Conservation (phyloP, 1,140 invertebrate genomes). For the Phenacoccus solenopsis region DNA sequence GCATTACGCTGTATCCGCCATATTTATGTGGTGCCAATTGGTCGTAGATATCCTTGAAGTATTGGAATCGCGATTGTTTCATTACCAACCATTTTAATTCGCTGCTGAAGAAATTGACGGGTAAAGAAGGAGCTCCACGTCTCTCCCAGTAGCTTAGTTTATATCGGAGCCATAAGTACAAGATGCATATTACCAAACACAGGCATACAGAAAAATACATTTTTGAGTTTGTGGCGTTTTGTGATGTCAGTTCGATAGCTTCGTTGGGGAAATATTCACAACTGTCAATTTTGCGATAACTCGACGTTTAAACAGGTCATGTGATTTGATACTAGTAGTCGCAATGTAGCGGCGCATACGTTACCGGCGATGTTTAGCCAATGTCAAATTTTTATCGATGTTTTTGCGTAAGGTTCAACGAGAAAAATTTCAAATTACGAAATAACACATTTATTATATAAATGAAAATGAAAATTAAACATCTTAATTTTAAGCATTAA, state of each 20-base stretch:
- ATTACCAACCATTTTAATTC: background rate
- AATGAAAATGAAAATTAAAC: no score
- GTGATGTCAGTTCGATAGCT: background rate
- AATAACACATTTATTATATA: no score
- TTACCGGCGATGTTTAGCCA: no score
- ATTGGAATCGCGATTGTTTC: background rate
- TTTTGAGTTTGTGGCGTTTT: background rate
- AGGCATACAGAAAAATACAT: background rate
- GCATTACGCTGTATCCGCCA: conserved; percentile 20
- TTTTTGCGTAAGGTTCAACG: no score
- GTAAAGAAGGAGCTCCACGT: background rate
- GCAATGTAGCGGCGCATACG: no score
- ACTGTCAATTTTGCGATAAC: no score
- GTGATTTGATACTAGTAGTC: no score
- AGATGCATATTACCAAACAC: background rate
- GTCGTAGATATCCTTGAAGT: conserved; percentile 20
- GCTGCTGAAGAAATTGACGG: background rate
- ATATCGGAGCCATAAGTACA: background rate
- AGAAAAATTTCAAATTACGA: no score
- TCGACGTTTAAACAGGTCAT: no score
- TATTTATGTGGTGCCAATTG: conserved; percentile 21
- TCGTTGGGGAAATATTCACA: no score
- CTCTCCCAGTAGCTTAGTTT: background rate
- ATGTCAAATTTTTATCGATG: no score
- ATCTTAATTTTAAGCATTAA: background rate